Base-by-base conservation (phyloP, 2,113 vertebrate genomes). In the Oryzias woworae region DNA sequence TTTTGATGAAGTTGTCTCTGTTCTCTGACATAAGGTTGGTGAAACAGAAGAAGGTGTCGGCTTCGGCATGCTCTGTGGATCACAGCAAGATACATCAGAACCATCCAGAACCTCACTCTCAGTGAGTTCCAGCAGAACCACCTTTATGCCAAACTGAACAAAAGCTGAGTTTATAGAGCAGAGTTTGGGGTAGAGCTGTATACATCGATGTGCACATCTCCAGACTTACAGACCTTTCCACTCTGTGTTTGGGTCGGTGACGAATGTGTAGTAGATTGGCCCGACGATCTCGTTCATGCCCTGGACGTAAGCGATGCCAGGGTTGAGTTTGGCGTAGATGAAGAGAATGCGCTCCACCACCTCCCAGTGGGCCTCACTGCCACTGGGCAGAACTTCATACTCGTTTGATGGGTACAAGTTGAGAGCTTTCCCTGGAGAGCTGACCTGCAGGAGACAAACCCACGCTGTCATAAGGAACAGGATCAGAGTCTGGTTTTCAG, bases 241-340 rank as follows among this genome's bases (percentile, higher is more conserved):
- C 43, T 95, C 86, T 0, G 79, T 90, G 85, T 96, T 96, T 7
- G 96, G 96, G 73, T 99, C 95, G 0, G 95, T 98, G 75, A 96
- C 96, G 54, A 99, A 99, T 0, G 96, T 98, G 76, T 98, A 98
- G 86, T 99, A 99, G 18, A 99, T 94, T 4, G 97, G 97, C 6
- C 96, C 97, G 5, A 98, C 96, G 0, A 99, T 95, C 85, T 99
- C 97, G 0, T 99, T 99, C 97, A 99, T 99, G 75, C 97, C 97
- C 88, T 99, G 97, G 0, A 98, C 96, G 0, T 99, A 98, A 0
- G 97, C 96, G 0, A 99, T 98, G 15, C 97, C 97, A 0, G 97
- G 97, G 81, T 99, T 99, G 82, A 99, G 94, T 86, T 99, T 99
- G 82, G 97, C 97, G 0, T 99, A 99, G 90, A 99, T 95, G 89